Evolutionary conservation across 2,797 vertebrate species (phyloP).

Genomic region (Thalassophryne amazonica): DNA sequence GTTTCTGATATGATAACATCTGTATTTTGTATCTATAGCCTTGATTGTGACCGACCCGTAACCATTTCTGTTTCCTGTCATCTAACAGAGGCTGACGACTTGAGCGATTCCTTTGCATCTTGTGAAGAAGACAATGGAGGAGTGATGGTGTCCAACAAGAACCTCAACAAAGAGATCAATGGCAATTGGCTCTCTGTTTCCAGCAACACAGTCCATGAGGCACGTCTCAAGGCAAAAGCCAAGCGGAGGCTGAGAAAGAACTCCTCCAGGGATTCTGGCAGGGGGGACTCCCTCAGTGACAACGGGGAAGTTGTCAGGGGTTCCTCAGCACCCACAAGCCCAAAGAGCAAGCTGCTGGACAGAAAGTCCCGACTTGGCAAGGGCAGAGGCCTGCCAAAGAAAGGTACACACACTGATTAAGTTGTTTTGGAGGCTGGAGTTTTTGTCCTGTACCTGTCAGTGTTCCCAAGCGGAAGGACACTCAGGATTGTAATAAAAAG

Average conservation of each 20-base stretch:
- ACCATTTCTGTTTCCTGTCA: background rate
- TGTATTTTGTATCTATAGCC: too few species aligned
- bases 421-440: too few species aligned
- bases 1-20: too few species aligned
- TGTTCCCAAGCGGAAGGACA: too few species aligned
- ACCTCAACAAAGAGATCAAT: constrained; percentile 84
- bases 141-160: constrained; percentile 29
- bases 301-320: constrained; percentile 85
- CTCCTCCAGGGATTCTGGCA: constrained; percentile 94
- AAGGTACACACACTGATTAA: constrained; percentile 78
- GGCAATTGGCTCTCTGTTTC: constrained; percentile 87
- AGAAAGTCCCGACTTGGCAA: constrained; percentile 91
- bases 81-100: constrained; percentile 66
- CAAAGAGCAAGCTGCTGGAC: constrained; percentile 92
- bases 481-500: too few species aligned
- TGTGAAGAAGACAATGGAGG: constrained; percentile 84
- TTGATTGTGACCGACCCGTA: background rate
- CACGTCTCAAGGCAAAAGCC: constrained; percentile 92
- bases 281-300: constrained; percentile 95
- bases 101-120: constrained; percentile 87
- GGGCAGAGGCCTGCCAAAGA: constrained; percentile 96
- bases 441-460: too few species aligned
- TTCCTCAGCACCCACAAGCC: constrained; percentile 84
- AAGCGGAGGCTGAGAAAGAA: constrained; percentile 93
- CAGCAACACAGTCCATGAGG: constrained; percentile 90